phyloP scores from a whole-genome alignment of 1,140 invertebrate species.

The Zeugodacus cucurbitae region DNA sequence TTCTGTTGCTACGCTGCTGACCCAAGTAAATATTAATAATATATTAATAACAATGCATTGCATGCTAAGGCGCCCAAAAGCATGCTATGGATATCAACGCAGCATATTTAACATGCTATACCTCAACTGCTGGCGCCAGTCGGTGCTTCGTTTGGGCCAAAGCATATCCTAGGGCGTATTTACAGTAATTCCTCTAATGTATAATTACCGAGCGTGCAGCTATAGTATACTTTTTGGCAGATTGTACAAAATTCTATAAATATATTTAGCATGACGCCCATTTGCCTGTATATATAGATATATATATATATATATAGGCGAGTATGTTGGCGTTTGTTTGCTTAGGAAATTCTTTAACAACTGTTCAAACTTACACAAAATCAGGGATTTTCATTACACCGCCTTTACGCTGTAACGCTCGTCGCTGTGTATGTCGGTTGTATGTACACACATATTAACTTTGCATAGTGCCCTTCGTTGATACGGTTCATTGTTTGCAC shows the following conservation, averaged over 20 bases:
- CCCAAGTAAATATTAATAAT: slow-evolving; percentile 66
- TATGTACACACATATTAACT: neutral
- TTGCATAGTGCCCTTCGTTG: slow-evolving; percentile 13
- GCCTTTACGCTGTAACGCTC: neutral
- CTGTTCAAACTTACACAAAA: neutral
- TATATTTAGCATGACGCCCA: slow-evolving; percentile 3
- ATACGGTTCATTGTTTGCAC: slow-evolving; percentile 17
- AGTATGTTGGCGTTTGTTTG: slow-evolving; percentile 6
- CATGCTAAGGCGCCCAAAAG: neutral
- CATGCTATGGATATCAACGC: neutral
- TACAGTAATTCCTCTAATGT: slow-evolving; percentile 63
- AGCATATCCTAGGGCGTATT: slow-evolving; percentile 50
- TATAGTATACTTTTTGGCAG: slow-evolving; percentile 43
- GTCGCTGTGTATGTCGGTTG: neutral
- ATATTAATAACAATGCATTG: slow-evolving; percentile 57
- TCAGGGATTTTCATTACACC: slow-evolving; percentile 6
- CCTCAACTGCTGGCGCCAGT: neutral
- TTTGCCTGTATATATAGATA: neutral
- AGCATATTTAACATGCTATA: neutral
- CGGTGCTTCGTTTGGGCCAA: neutral
- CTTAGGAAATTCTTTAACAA: slow-evolving; percentile 19
- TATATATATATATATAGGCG: too few relatives aligned
- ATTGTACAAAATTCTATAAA: neutral
- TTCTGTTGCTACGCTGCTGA: slow-evolving; percentile 46
- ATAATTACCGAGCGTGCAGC: slow-evolving; percentile 41